Evolutionary conservation across 1,140 invertebrate genomes (phyloP), one percentile per base, ranked within the genome.

Genomic region (Oscheius sp.): DNA sequence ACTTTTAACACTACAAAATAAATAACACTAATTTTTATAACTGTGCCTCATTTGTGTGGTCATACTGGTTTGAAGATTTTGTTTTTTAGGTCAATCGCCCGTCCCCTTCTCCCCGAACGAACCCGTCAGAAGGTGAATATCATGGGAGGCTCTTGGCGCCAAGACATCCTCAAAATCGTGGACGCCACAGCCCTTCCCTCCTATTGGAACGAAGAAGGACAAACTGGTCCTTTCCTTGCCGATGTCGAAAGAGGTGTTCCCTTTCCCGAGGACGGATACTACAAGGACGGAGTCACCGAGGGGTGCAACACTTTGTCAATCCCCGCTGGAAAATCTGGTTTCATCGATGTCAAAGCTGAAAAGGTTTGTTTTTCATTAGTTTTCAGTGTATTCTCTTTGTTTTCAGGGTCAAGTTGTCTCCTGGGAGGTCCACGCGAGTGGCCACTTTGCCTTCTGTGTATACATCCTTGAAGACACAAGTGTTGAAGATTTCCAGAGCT

Each of bases 91-190:
- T 59, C 68, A 18, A 81, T 83, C 28, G 83, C 80, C 7, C 73
- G 77, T 32, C 82, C 81, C 20, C 49, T 83, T 36, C 68, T 83
- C 13, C 82, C 82, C 3, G 81, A 83, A 62, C 70, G 73, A 55
- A 83, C 82, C 13, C 70, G 74, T 34, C 78, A 83, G 28, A 83
- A 83, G 65, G 83, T 84, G n/a, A 76, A 80, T 38, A 83, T 83
- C 46, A 68, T 83, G 49, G 78, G 74, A 3, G 55, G 62, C n/a
- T 72, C 78, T 32, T 83, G 82, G 82, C 61, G 68, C 35, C 68
- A 68, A 2, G 82, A 84, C 34, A 76, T 83, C 13, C 42, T 83
- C 38, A 68, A 83, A 59, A 35, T 81, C 18, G 82, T 82, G 1
- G 59, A 70, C 10, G 68, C 79, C 18, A 65, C 74, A 61, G 67